Percentiles rank a stretch among this genome's conserved stretches.
These are phyloP conservation scores for Baccha elongata DNA, from an alignment of 2,888 invertebrate genomes.

Conservation along the genomic window DNA sequence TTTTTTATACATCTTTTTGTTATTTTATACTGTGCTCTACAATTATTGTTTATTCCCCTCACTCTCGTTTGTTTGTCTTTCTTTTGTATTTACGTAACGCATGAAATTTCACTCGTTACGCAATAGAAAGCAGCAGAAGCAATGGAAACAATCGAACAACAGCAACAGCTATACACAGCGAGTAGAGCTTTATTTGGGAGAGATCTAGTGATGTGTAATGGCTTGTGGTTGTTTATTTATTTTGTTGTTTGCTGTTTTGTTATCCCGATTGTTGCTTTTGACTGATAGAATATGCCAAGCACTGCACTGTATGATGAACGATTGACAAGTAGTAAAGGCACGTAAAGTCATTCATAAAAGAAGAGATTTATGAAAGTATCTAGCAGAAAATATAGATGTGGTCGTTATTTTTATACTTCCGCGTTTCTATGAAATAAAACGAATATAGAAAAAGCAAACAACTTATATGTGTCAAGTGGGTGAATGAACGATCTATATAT, in stretches of 20 bases:
- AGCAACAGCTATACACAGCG: constrained; percentile 18
- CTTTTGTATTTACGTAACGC: constrained; percentile 67
- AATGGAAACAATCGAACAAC: constrained; percentile 5
- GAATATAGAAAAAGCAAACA: constrained; percentile 10
- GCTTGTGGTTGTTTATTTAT: constrained; percentile 51
- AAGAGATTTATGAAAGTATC: constrained; percentile 19
- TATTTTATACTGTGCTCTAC: constrained; percentile 21
- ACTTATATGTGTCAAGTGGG: constrained; percentile 65
- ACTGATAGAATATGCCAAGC: constrained; percentile 33
- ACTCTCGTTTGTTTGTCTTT: constrained; percentile 51
- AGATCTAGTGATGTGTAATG: constrained; percentile 7
- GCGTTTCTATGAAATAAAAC: constrained; percentile 54
- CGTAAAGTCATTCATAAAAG: constrained; percentile 18
- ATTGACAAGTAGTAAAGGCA: constrained; percentile 31
- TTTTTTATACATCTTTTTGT: constrained; percentile 20
- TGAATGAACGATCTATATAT: constrained; percentile 13
- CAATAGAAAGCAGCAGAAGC: constrained; percentile 62
- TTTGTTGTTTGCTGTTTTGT: constrained; percentile 56
- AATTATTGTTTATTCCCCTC: constrained; percentile 55
- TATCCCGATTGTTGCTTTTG: constrained; percentile 23
- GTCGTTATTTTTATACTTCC: constrained; percentile 41
- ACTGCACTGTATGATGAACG: constrained; percentile 22
- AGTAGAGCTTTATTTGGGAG: constrained; percentile 60
- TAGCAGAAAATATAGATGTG: constrained; percentile 18
- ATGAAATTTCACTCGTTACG: constrained; percentile 73